Conservation (phyloP, 1,140 invertebrate species). For the Drepana arcuata region DNA sequence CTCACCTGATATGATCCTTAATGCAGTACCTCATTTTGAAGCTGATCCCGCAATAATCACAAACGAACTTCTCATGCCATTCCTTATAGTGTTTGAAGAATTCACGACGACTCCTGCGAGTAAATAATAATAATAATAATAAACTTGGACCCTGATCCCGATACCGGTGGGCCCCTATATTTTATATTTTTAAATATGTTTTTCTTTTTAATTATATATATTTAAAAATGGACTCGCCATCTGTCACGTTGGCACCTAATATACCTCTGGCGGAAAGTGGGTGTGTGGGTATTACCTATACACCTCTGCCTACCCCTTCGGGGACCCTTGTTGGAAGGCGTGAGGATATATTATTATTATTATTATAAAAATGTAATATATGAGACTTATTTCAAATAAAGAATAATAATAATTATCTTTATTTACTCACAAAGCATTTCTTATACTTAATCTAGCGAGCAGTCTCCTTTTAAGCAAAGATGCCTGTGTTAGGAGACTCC, state of each 20-base stretch:
- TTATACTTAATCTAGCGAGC: too few relatives aligned
- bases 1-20: conserved; percentile 25
- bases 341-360: too few relatives aligned
- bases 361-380: too few relatives aligned
- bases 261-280: not conserved
- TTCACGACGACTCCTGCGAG: conserved; percentile 12
- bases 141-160: too few relatives aligned
- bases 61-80: conserved; percentile 25
- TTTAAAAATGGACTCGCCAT: not conserved
- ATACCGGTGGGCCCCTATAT: too few relatives aligned
- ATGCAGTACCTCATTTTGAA: conserved; percentile 33
- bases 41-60: conserved; percentile 21
- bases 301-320: too few relatives aligned
- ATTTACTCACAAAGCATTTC: too few relatives aligned
- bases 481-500: too few relatives aligned
- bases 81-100: conserved; percentile 26
- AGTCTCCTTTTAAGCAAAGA: too few relatives aligned
- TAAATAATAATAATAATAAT: not conserved
- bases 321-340: too few relatives aligned
- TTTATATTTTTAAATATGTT: not conserved
- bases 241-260: not conserved
- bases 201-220: not conserved
- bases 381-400: too few relatives aligned
- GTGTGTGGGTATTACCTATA: not conserved
- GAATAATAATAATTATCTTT: too few relatives aligned